A percentile compares a stretch with the other conserved stretches of the same genome.
Evolutionary conservation across 2,888 invertebrate genomes (phyloP).

Genomic region (Epirrita christyi): DNA sequence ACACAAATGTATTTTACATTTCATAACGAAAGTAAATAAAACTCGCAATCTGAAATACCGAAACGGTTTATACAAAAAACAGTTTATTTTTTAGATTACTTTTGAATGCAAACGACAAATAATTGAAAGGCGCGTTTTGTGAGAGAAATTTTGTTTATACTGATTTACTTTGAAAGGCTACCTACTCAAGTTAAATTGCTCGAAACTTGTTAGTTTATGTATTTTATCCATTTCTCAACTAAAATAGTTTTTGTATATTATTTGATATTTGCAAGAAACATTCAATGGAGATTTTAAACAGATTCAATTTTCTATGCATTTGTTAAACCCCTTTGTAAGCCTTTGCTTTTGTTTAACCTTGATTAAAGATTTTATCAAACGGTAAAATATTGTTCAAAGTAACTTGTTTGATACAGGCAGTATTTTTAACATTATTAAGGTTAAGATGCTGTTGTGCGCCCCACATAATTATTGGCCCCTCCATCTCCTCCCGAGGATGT

Average conservation of each 20-base stretch:
- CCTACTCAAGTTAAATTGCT: background rate
- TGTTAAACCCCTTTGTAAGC: background rate
- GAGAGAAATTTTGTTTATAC: background rate
- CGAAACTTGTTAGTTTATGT: background rate
- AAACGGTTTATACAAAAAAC: constrained; percentile 4
- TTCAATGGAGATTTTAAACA: too few species aligned
- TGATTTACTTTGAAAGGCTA: background rate
- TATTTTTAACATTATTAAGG: background rate
- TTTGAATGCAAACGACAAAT: background rate
- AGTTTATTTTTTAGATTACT: constrained; percentile 4
- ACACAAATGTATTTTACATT: constrained; percentile 18
- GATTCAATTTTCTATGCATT: background rate
- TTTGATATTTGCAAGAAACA: background rate
- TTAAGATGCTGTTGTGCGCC: too few species aligned
- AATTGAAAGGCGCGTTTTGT: background rate
- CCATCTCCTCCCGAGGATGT: too few species aligned
- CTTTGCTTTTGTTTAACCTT: background rate
- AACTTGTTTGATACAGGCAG: background rate
- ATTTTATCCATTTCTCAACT: background rate
- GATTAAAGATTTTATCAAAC: background rate
- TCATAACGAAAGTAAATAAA: constrained; percentile 8
- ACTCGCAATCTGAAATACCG: constrained; percentile 1
- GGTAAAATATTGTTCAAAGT: background rate
- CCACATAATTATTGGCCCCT: too few species aligned
- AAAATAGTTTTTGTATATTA: background rate